phyloP scores from a whole-genome alignment of 2,888 invertebrate species.

The Hypolimnas misippus region DNA sequence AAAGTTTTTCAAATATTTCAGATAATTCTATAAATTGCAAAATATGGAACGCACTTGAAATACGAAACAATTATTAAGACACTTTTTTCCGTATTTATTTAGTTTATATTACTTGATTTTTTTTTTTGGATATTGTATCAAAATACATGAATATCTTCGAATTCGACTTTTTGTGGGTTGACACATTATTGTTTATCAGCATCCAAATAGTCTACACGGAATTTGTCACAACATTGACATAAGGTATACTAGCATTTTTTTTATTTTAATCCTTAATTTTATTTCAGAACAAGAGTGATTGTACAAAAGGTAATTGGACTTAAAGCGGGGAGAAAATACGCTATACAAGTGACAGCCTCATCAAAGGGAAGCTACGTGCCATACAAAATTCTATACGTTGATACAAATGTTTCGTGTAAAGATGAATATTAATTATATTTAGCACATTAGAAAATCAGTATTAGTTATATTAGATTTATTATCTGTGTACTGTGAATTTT shows the following conservation, averaged over 20 bases:
- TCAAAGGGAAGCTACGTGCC: slow-evolving; percentile 66
- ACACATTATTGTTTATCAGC: too few relatives aligned
- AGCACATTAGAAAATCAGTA: slow-evolving; percentile 44
- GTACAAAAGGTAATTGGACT: slow-evolving; percentile 66
- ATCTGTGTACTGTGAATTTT: slow-evolving; percentile 21
- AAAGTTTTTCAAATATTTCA: too few relatives aligned
- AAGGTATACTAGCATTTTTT: neutral
- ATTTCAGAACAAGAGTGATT: slow-evolving; percentile 63
- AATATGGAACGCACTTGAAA: too few relatives aligned
- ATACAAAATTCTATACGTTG: slow-evolving; percentile 68
- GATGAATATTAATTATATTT: slow-evolving; percentile 46
- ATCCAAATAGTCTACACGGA: too few relatives aligned
- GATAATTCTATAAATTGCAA: too few relatives aligned
- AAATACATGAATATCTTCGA: too few relatives aligned
- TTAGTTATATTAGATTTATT: slow-evolving; percentile 42
- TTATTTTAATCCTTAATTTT: slow-evolving; percentile 1
- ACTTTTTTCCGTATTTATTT: too few relatives aligned
- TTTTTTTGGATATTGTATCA: too few relatives aligned
- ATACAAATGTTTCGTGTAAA: slow-evolving; percentile 70
- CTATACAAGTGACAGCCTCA: slow-evolving; percentile 70
- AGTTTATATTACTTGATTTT: too few relatives aligned
- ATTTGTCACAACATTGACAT: too few relatives aligned
- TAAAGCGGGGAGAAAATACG: slow-evolving; percentile 70
- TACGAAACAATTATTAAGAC: too few relatives aligned
- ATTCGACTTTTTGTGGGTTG: too few relatives aligned